These are phyloP conservation scores for Oreocharis arfaki DNA, from an alignment of 2,113 vertebrate species.

Conservation along the genomic window DNA sequence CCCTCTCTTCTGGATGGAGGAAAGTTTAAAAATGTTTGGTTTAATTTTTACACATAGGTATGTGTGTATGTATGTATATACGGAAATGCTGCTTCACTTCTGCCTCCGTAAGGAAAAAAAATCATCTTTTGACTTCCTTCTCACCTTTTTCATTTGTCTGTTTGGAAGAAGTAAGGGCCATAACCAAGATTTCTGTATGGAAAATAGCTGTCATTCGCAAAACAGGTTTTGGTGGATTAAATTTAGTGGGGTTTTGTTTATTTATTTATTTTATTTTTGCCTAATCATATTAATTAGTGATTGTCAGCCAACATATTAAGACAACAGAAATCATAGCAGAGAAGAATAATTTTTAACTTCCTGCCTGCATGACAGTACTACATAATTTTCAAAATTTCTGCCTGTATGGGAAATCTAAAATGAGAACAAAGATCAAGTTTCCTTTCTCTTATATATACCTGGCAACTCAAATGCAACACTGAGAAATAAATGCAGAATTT, in stretches of 20 bases:
- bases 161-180: background rate
- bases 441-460: constrained; percentile 24
- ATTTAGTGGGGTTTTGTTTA: no score
- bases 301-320: constrained; percentile 77
- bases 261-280: background rate
- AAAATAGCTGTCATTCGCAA: background rate
- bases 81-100: constrained; percentile 44
- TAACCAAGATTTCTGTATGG: background rate
- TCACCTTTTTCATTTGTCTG: background rate
- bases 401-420: constrained; percentile 45
- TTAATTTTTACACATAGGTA: background rate
- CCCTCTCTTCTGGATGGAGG: background rate
- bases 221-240: background rate
- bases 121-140: background rate
- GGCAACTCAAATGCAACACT: constrained; percentile 9
- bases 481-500: constrained; percentile 30
- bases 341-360: constrained; percentile 51
- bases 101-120: constrained; percentile 35
- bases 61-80: background rate
- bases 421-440: constrained; percentile 14
- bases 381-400: constrained; percentile 17
- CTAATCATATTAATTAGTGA: constrained; percentile 66
- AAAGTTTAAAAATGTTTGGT: constrained; percentile 25
- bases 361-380: constrained; percentile 27
- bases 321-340: constrained; percentile 59